Evolutionary conservation across 2,888 invertebrate genomes (phyloP).

Genomic region (Latheticus oryzae): DNA sequence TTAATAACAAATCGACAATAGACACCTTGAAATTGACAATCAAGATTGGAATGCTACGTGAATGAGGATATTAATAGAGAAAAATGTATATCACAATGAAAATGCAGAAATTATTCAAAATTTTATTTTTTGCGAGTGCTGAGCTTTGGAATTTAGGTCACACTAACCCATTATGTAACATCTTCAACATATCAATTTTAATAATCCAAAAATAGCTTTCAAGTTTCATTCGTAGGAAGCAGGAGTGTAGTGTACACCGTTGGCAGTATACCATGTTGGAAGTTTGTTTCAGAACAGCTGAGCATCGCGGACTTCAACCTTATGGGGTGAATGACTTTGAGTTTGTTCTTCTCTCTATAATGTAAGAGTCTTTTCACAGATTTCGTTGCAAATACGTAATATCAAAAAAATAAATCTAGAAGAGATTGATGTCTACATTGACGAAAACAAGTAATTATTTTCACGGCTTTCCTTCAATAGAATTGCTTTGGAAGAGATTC

Average conservation of each 20-base stretch:
- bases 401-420: slow-evolving; percentile 26
- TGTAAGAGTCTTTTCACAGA: slow-evolving; percentile 31
- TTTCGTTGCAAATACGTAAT: slow-evolving; percentile 37
- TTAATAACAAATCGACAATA: no score
- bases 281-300: slow-evolving; percentile 54
- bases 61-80: no score
- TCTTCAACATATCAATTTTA: slow-evolving; percentile 9
- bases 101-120: no score
- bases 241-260: slow-evolving; percentile 45
- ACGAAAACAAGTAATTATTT: no score
- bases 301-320: slow-evolving; percentile 60
- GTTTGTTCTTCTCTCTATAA: slow-evolving; percentile 38
- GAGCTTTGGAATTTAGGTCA: no score
- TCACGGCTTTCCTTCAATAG: no score
- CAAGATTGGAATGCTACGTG: no score
- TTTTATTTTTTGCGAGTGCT: no score
- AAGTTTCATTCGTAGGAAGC: slow-evolving; percentile 24
- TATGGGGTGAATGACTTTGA: slow-evolving; percentile 59
- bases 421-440: slow-evolving; percentile 13
- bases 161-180: slow-evolving; percentile 17
- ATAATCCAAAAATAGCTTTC: slow-evolving; percentile 28
- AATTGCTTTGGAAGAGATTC: slow-evolving; percentile 7
- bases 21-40: no score
- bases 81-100: no score
- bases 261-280: slow-evolving; percentile 42